A percentile compares a stretch with the other conserved stretches of the same genome.
These are phyloP conservation scores for Rhynchonycteris naso DNA, from an alignment of 2,797 vertebrate species.

Conservation along the genomic window DNA sequence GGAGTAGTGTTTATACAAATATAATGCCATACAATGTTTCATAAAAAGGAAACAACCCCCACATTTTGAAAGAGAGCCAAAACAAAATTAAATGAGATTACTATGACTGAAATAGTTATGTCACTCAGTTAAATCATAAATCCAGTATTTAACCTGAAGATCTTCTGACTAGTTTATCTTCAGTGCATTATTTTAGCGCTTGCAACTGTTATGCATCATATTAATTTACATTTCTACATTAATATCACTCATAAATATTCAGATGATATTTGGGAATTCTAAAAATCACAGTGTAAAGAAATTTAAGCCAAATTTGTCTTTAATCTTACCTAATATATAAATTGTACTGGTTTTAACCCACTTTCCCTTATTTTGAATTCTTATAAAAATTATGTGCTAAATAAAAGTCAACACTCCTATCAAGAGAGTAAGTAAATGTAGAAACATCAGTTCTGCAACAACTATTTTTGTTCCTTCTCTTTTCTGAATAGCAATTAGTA, in stretches of 20 bases:
- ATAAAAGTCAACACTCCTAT: conserved; percentile 65
- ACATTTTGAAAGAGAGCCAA: conserved; percentile 10
- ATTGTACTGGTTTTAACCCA: conserved; percentile 50
- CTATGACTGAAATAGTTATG: background rate
- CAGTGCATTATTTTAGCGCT: conserved; percentile 49
- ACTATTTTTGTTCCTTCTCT: conserved; percentile 78
- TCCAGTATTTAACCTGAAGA: conserved; percentile 46
- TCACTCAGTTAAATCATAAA: conserved; percentile 48
- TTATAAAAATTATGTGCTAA: conserved; percentile 58
- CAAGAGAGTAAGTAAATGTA: conserved; percentile 73
- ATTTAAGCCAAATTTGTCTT: conserved; percentile 57
- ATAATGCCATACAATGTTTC: background rate
- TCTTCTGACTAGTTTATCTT: conserved; percentile 22
- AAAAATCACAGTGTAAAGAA: conserved; percentile 51
- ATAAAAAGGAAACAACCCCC: conserved; percentile 58
- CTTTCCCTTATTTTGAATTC: conserved; percentile 32
- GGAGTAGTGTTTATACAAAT: conserved; percentile 63
- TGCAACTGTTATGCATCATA: conserved; percentile 51
- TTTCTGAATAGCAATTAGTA: conserved; percentile 86
- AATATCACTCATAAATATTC: conserved; percentile 24
- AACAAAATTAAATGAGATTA: conserved; percentile 24
- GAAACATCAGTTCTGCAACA: conserved; percentile 79
- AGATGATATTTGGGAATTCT: conserved; percentile 55
- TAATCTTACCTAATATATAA: conserved; percentile 24
- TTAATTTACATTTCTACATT: conserved; percentile 48